Evolutionary conservation across 2,113 vertebrate genomes (phyloP).

Genomic region (Dicentrarchus labrax): DNA sequence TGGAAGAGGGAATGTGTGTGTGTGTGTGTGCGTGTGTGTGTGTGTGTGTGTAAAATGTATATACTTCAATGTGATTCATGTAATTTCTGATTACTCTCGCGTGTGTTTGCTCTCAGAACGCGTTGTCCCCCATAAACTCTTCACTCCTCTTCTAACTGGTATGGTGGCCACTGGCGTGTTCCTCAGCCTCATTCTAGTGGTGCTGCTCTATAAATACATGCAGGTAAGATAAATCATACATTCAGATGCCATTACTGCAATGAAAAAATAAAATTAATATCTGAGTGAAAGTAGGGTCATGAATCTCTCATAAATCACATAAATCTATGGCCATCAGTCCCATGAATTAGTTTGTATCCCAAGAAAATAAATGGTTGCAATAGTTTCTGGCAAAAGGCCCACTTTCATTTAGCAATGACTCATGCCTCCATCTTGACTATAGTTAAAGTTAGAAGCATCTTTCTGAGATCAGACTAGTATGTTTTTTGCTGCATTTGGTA

Average conservation of each 20-base stretch:
- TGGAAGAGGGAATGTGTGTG: not conserved
- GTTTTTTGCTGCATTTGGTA: slow-evolving; percentile 9
- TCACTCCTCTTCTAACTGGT: slow-evolving; percentile 92
- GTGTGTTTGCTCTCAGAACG: slow-evolving; percentile 82
- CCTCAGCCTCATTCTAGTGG: slow-evolving; percentile 89
- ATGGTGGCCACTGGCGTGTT: slow-evolving; percentile 89
- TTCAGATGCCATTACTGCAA: not conserved
- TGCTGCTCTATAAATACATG: slow-evolving; percentile 93
- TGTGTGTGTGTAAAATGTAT: not conserved
- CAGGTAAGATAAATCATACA: slow-evolving; percentile 85
- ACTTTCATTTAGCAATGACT: slow-evolving; percentile 52
- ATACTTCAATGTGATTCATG: not conserved
- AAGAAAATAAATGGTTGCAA: slow-evolving; percentile 37
- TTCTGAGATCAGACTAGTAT: slow-evolving; percentile 1
- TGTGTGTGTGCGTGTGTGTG: not conserved
- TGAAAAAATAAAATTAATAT: slow-evolving; percentile 2
- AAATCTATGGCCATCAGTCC: slow-evolving; percentile 9
- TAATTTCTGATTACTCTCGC: slow-evolving; percentile 20
- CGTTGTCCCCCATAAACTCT: slow-evolving; percentile 90
- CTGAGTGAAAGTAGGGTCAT: not conserved
- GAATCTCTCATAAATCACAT: slow-evolving; percentile 15
- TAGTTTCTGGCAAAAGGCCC: slow-evolving; percentile 46
- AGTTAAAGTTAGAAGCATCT: slow-evolving; percentile 41
- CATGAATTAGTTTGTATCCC: slow-evolving; percentile 26
- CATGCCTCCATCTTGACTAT: slow-evolving; percentile 28